Evolutionary conservation across 2,113 vertebrate genomes (phyloP), one percentile per base, ranked within the genome.

Genomic region (Erythrolamprus reginae): DNA sequence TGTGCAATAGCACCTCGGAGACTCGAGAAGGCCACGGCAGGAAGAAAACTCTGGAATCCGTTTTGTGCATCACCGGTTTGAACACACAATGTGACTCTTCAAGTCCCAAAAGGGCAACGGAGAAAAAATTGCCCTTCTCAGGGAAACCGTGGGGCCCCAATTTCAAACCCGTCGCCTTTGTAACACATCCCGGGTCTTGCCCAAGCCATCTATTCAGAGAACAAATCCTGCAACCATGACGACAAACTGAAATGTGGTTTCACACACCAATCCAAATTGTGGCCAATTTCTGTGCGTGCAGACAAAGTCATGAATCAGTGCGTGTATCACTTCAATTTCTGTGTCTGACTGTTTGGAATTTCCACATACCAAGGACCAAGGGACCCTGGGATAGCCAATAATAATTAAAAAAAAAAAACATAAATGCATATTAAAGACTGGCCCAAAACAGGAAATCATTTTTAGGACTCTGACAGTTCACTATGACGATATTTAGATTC

Each of bases 1-100:
- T 93, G 93, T 90, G 92, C 95, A 93, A 96, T 89, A 92, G 28
- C 94, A 93, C 94, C 95, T 93, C 92, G 93, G 61, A 47, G 51
- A 24, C 2, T n/a, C 0, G 84, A 92, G 23, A 0, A 4, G 52
- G 23, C 2, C 88, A 19, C 65, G 91, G 92, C 9, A 65, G 61
- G 89, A 93, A 84, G 28, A 52, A 10, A 58, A 45, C 52, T 45
- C 17, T 48, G 5, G 0, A 0, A 13, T 0, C 15, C 0, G 56
- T 33, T 0, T 3, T 26, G 45, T 65, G 82, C 7, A 50, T 84
- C 24, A 3, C 0, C 4, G 17, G 13, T 3, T 28, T 53, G 50
- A 19, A 28, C 26, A 15, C 6, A 2, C n/a, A 13, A 23, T 12
- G 5, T 28, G 47, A 77, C 26, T 1, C 3, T 23, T 48, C 10